A percentile compares a stretch with the other conserved stretches of the same genome.
These are phyloP conservation scores for Antennarius maculatus DNA, from an alignment of 2,797 vertebrate species.

Conservation along the genomic window DNA sequence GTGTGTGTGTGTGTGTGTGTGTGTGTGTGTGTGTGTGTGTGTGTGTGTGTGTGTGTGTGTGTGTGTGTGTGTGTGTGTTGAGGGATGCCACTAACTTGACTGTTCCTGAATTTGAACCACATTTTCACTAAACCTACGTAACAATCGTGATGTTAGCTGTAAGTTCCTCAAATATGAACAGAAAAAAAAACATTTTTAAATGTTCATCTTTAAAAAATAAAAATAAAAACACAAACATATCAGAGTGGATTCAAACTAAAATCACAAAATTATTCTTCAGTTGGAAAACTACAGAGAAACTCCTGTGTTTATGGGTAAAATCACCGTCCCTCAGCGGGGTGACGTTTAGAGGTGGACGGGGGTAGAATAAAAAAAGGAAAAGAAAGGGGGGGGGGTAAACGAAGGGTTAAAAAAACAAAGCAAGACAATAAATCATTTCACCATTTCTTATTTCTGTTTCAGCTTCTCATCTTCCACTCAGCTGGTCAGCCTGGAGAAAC, in stretches of 20 bases:
- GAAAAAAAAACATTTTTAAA: background rate
- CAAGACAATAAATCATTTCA: conserved; percentile 28
- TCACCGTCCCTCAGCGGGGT: conserved; percentile 20
- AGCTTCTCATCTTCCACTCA: conserved; percentile 38
- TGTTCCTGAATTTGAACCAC: conserved; percentile 18
- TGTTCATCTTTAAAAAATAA: background rate
- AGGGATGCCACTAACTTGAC: conserved; percentile 3
- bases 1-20: too few relatives aligned
- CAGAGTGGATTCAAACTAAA: background rate
- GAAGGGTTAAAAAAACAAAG: conserved; percentile 16
- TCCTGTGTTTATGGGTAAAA: conserved; percentile 24
- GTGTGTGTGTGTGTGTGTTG: too few relatives aligned
- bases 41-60: too few relatives aligned
- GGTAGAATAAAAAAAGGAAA: background rate
- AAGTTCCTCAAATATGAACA: too few relatives aligned
- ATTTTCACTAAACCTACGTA: conserved; percentile 11
- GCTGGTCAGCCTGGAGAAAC: conserved; percentile 36
- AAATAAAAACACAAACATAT: background rate
- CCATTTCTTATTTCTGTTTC: conserved; percentile 57
- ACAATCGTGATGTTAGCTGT: too few relatives aligned
- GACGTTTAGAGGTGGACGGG: background rate
- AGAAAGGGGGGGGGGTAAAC: background rate
- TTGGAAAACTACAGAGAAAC: conserved; percentile 13
- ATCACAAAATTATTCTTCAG: background rate
- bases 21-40: too few relatives aligned